Base-by-base conservation (phyloP, 2,113 vertebrate species). In the Pantherophis guttatus region DNA sequence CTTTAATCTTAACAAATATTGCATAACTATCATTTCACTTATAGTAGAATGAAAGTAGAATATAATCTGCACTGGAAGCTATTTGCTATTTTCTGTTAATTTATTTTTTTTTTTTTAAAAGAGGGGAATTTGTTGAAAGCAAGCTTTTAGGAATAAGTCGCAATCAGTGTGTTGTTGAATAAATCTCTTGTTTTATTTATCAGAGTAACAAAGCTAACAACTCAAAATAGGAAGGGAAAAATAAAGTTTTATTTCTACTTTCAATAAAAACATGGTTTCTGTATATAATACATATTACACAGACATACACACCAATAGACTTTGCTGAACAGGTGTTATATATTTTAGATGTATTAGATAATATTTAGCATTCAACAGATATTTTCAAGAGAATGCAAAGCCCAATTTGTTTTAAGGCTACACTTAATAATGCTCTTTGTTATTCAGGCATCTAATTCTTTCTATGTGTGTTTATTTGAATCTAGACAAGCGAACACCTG, bases 1-100 rank as follows among this genome's bases (percentile, higher is more conserved):
- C 54, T 90, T 44, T 55, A 44, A 81, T 81, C 75, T 44, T 94
- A 92, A 91, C 94, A 89, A 95, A 95, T 91, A 91, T 2, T 58
- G 89, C 86, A 26, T 81, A 95, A 55, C 90, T 33, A 92, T 89
- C 92, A 90, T 93, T 91, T 87, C 12, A 24, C 50, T 87, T 50
- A 81, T 9, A 81, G 29, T 81, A 52, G 53, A 58, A 81, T 81
- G 29, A 44, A 88, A 81, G 53, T 9, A 29, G 33, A 48, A 75
- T 85, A 48, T 65, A 33, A 57, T 33, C 19, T 81, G 86, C 9
- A 52, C 50, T 58, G 26, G 86, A 53, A 88, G 9, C 86, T 88
- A 48, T 57, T 50, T 75, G 8, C 62, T 88, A 17, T 70, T 91
- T 58, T 54, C 12, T 19, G 21, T n/a, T 81, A 12, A 70, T 87